These are phyloP conservation scores for Pseudonaja textilis DNA, from an alignment of 2,113 vertebrate species.

Conservation along the genomic window DNA sequence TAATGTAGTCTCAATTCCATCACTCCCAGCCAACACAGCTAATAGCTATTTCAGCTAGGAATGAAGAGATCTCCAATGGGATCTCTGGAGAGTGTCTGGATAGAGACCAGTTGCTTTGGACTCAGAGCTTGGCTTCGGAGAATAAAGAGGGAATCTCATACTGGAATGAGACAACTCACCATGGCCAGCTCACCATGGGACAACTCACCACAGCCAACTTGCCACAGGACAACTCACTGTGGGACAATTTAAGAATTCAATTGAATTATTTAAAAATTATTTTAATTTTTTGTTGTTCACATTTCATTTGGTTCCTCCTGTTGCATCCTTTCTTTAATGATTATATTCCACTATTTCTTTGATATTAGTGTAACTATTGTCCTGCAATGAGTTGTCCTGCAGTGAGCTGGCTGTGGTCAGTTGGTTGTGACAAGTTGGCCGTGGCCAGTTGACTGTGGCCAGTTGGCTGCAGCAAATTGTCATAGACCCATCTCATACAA, in stretches of 20 bases:
- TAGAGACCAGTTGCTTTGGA: neutral
- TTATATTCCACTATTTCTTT: neutral
- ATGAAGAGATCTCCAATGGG: neutral
- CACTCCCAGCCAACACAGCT: neutral
- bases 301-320: neutral
- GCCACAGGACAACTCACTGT: neutral
- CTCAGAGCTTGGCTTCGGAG: neutral
- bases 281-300: neutral
- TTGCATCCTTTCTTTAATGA: neutral
- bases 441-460: accelerated
- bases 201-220: neutral
- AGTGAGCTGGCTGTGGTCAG: neutral
- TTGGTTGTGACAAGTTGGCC: neutral
- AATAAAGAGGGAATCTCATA: neutral
- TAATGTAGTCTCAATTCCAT: neutral
- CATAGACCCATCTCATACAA: neutral
- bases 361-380: neutral
- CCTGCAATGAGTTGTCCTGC: neutral
- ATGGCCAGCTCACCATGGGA: neutral
- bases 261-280: neutral
- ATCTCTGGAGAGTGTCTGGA: neutral
- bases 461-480: neutral
- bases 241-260: neutral
- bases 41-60: neutral
- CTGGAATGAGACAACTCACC: neutral